A percentile compares a stretch with the other conserved stretches of the same genome.
Evolutionary conservation across 2,888 invertebrate species (phyloP).

Genomic region (Eudasyphora cyanicolor): DNA sequence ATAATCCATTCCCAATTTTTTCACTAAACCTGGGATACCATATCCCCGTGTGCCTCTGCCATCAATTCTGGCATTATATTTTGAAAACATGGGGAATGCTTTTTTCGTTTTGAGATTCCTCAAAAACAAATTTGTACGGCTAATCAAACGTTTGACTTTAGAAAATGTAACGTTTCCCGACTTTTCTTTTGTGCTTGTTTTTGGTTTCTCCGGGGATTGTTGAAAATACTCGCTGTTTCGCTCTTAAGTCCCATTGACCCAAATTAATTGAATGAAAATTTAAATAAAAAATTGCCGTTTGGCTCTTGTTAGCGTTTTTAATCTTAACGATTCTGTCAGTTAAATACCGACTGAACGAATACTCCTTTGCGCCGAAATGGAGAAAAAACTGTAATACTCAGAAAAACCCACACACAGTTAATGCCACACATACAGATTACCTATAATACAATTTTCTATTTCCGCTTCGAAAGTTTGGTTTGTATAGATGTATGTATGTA

Average conservation of each 20-base stretch:
- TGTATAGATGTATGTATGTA: too few relatives aligned
- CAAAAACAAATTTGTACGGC: slow-evolving; percentile 8
- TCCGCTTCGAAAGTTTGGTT: slow-evolving; percentile 41
- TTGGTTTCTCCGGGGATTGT: background rate
- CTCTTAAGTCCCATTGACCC: slow-evolving; percentile 44
- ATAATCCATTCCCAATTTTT: too few relatives aligned
- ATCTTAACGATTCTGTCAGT: slow-evolving; percentile 25
- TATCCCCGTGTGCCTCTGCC: too few relatives aligned
- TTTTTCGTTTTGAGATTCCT: background rate
- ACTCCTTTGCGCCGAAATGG: background rate
- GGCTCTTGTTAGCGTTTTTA: slow-evolving; percentile 32
- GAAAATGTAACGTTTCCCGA: slow-evolving; percentile 17
- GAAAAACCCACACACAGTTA: background rate
- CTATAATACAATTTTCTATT: slow-evolving; percentile 52
- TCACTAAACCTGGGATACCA: too few relatives aligned
- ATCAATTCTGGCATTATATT: too few relatives aligned
- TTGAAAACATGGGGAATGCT: too few relatives aligned
- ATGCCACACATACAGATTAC: background rate
- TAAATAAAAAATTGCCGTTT: slow-evolving; percentile 19
- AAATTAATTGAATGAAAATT: slow-evolving; percentile 38
- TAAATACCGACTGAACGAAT: background rate
- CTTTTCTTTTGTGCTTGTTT: background rate
- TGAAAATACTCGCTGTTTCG: slow-evolving; percentile 21
- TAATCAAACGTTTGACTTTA: slow-evolving; percentile 35
- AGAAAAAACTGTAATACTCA: slow-evolving; percentile 7